Evolutionary conservation across 2,797 vertebrate genomes (phyloP).

Genomic region (Antennarius maculatus): DNA sequence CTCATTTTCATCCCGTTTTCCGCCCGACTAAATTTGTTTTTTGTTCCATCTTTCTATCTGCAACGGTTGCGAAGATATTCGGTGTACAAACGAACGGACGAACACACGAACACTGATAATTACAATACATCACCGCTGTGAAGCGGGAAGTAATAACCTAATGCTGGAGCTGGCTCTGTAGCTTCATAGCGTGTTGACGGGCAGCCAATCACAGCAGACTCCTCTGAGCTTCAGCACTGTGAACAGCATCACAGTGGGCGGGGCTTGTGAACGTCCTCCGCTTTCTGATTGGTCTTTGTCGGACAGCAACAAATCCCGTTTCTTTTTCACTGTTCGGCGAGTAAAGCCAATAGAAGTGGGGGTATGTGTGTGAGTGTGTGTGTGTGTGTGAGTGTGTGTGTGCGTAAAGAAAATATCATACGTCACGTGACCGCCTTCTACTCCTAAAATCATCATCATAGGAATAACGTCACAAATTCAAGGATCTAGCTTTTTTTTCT

Average conservation of each 20-base stretch:
- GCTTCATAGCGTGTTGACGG: not conserved
- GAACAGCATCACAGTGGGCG: constrained; percentile 54
- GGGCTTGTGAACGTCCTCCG: constrained; percentile 17
- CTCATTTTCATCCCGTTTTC: no score
- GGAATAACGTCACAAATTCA: constrained; percentile 45
- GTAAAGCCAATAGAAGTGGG: not conserved
- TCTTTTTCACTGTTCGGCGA: constrained; percentile 6
- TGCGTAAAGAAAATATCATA: constrained; percentile 62
- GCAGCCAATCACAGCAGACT: constrained; percentile 37
- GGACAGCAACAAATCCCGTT: constrained; percentile 60
- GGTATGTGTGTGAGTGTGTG: not conserved
- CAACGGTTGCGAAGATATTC: no score
- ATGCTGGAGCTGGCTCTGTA: not conserved
- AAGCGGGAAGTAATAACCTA: no score
- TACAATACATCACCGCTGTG: no score
- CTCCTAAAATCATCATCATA: constrained; percentile 60
- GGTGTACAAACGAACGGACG: no score
- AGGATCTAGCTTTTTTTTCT: constrained; percentile 4
- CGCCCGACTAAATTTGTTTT: no score
- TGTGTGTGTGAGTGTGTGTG: not conserved
- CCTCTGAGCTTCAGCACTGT: constrained; percentile 57
- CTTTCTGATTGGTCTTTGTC: constrained; percentile 58
- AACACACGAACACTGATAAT: no score
- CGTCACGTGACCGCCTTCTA: constrained; percentile 73
- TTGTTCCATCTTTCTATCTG: no score